Evolutionary conservation across 2,797 vertebrate species (phyloP), one percentile per base, ranked within the genome.

Genomic region (Labeo calbasu): DNA sequence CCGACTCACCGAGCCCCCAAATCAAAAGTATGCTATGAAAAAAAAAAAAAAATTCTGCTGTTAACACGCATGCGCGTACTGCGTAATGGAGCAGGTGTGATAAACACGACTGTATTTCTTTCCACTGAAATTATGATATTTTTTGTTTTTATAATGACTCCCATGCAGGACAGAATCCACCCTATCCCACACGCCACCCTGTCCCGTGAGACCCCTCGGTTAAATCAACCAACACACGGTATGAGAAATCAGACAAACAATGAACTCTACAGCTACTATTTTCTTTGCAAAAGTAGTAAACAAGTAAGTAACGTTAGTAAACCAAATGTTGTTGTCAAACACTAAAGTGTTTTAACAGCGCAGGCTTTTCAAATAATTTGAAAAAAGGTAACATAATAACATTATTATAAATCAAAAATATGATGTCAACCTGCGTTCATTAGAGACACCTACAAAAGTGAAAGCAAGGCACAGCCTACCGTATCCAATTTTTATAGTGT

Each of bases 81-180:
- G 46, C 71, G 77, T 77, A 85, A 86, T 86, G 79, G 75, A 86
- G 65, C 70, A 53, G 50, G 65, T 82, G 77, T 79, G 53, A 86
- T 40, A 76, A 87, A 86, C 87, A 87, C 15, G 25, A 57, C n/a
- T 89, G 91, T 94, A 91, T 92, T 69, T 93, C 89, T 95, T 95
- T 94, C 93, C 93, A 92, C 83, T 81, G 75, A 61, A 43, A 53
- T 84, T 90, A 90, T 93, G 91, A 86, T 92, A 90, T 76, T 92
- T 79, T 92, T 89, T 93, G 83, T 94, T 93, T 91, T 86, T 32
- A 82, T 84, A 88, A 89, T 72, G 73, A 87, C 73, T 86, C 76
- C 84, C 79, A 53, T 84, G 32, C 65, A 28, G 43, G 23, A 5
- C 61, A 82, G 77, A 51, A 53, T 61, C 72, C 89, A 73, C 90